Conservation (phyloP, 1,140 invertebrate genomes). For the Homalodisca vitripennis region DNA sequence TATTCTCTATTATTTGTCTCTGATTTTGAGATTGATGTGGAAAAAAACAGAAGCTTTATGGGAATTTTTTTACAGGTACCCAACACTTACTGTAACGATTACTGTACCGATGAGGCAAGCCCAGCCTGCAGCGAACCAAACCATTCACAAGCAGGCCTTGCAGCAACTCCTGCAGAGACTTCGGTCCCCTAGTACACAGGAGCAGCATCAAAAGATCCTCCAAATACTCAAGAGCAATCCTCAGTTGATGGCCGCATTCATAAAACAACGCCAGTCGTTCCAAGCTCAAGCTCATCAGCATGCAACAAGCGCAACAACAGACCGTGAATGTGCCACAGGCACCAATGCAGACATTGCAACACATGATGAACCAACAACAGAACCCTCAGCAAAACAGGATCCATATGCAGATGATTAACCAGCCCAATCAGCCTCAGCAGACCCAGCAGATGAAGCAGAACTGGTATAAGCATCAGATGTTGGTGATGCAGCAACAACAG, state of each 20-base stretch:
- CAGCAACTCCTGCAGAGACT: conserved; percentile 89
- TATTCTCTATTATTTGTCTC: no score
- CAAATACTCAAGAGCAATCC: conserved; percentile 93
- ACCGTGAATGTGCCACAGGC: conserved; percentile 40
- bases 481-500: conserved; percentile 53
- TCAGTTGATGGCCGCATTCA: conserved; percentile 94
- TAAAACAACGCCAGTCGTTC: conserved; percentile 80
- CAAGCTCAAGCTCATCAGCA: conserved; percentile 44
- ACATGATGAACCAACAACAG: conserved; percentile 41
- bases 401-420: conserved; percentile 51
- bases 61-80: no score
- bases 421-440: conserved; percentile 52
- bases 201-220: conserved; percentile 91
- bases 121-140: conserved; percentile 34
- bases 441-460: conserved; percentile 55
- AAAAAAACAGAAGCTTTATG: no score
- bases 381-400: conserved; percentile 47
- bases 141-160: conserved; percentile 68
- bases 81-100: conserved; percentile 45
- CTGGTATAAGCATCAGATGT: conserved; percentile 58
- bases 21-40: no score
- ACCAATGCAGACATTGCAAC: conserved; percentile 47
- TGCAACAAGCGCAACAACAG: conserved; percentile 44
- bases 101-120: conserved; percentile 38
- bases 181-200: conserved; percentile 81